phyloP scores from a whole-genome alignment of 1,140 invertebrate genomes.

The Papilio machaon region DNA sequence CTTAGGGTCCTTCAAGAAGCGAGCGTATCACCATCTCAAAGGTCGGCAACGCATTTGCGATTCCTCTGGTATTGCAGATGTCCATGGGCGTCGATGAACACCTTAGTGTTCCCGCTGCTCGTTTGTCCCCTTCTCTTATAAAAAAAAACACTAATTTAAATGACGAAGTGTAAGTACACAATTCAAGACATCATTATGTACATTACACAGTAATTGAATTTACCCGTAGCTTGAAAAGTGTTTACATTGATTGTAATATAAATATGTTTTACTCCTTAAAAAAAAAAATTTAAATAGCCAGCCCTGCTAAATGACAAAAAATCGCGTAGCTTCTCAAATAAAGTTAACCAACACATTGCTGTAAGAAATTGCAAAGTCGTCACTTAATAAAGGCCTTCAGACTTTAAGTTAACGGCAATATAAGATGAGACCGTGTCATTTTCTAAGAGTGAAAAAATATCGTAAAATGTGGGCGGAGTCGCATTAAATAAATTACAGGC shows the following conservation, averaged over 20 bases:
- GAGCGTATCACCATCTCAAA: no score
- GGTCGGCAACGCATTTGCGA: no score
- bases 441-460: slow-evolving; percentile 55
- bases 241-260: neutral
- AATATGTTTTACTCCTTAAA: neutral
- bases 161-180: no score
- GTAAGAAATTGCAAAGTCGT: slow-evolving; percentile 53
- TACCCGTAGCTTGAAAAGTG: no score
- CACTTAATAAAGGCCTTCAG: slow-evolving; percentile 63
- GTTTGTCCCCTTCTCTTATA: no score
- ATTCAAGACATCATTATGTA: no score
- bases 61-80: no score
- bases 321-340: neutral
- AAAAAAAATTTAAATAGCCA: neutral
- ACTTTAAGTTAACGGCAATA: slow-evolving; percentile 60
- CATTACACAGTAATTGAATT: no score
- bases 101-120: no score
- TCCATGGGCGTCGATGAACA: no score
- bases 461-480: slow-evolving; percentile 56
- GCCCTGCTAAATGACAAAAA: neutral
- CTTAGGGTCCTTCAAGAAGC: no score
- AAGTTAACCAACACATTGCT: slow-evolving; percentile 2
- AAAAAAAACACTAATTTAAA: no score
- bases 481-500: slow-evolving; percentile 65
- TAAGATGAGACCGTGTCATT: slow-evolving; percentile 58